Base-by-base conservation (phyloP, 2,888 invertebrate species). In the Ommatoiulus sabulosus region DNA sequence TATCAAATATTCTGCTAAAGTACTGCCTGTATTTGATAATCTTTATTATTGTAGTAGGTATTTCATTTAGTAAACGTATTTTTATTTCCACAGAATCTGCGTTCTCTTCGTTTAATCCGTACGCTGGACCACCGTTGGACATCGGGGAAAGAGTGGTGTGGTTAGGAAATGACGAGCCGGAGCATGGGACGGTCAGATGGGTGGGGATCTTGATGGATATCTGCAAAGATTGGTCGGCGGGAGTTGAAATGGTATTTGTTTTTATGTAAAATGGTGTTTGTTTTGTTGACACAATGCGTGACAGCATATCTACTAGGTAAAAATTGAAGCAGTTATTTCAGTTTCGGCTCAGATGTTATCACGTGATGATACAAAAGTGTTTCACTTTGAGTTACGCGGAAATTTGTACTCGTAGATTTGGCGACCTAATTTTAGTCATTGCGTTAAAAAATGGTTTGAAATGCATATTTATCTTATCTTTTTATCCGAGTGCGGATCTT, bases 201-300 rank as follows among this genome's bases (percentile, higher is more conserved):
- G 92, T 94, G 84, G 94, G 94, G 1, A 91, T 91, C 57, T 91
- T 94, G 44, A 93, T 93, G 15, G 92, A 91, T 52, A 92, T 93
- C 35, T 90, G 91, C 43, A 93, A 92, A 89, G 88, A 84, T 1
- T 93, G 93, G 91, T 93, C 94, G 90, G 93, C 94, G 88, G 94
- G 94, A 44, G 92, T 94, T 3, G 94, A 94, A 91, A 93, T 94
- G 92, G 94, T 94, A 91, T 92, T 93, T 93, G 44, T 10, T 17
- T 84, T 20, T 17, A 80, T 24, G 2, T 80, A 80, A 8, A 7
- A 80, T n/a, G n/a, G n/a, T n/a, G n/a, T n/a, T n/a, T n/a, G n/a
- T n/a, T n/a, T n/a, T n/a, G n/a, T n/a, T n/a, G n/a, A n/a, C n/a
- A n/a, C n/a, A n/a, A n/a, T n/a, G n/a, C n/a, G n/a, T n/a, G n/a